Evolutionary conservation across 2,888 invertebrate species (phyloP), one percentile per base, ranked within the genome.

Genomic region (Leptura quadrifasciata): DNA sequence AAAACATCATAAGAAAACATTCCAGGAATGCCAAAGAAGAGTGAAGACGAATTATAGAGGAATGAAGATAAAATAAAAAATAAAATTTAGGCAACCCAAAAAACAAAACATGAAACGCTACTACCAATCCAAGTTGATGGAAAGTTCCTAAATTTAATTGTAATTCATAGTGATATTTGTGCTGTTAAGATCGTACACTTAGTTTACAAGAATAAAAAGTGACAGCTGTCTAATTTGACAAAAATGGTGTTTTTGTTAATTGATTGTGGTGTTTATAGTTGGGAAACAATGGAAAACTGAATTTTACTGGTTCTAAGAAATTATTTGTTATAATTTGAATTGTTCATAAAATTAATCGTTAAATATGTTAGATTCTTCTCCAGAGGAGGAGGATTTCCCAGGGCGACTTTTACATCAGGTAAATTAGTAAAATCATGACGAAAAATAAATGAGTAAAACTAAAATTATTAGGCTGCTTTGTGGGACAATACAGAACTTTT

Each of bases 401-500:
- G 95, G 95, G 5, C 92, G 95, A 68, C 89, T 95, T 65, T 89
- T 95, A 74, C 95, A 95, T 84, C 95, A 95, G 91, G 94, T 93
- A 88, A 52, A 57, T 70, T 24, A 35, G 6, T 55, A 47, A 58
- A 52, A 68, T 27, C 8, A 31, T 31, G 4, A 31, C 52, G 20
- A 31, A 47, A 58, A 58, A 35, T 63, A 74, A 12, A 39, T 57
- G 10, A 18, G 21, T 9, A 15, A 57, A 17, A 54, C 18, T 20
- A 8, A 57, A 9, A 12, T 21, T 57, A 20, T 57, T 81, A 94
- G 93, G 96, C 96, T 15, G 96, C 96, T 0, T 88, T 96, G 17
- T 97, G 97, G 96, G 96, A 96, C 88, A 97, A 97, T 86, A 93
- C 94, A 18, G 96, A 97, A 86, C 91, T 97, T 0, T 90, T 97